Conservation (phyloP, 2,113 vertebrate genomes). For the Otis tarda region DNA sequence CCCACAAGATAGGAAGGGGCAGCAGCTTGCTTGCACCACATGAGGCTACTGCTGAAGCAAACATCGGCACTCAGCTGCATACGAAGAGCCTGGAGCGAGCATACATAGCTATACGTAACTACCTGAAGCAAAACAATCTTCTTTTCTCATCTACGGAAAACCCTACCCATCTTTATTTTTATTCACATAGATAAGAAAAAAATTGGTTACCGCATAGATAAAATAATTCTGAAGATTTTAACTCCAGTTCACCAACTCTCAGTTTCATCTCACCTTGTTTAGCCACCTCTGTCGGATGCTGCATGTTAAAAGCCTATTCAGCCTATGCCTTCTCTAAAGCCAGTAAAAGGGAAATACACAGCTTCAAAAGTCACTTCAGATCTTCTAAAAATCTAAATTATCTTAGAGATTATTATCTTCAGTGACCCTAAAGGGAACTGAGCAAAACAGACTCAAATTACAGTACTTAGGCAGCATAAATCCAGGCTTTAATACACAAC, state of each 20-base stretch:
- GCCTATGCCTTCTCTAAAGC: background rate
- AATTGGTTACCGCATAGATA: background rate
- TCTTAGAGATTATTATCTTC: constrained; percentile 32
- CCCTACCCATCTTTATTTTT: background rate
- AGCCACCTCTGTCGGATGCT: background rate
- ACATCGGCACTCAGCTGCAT: background rate
- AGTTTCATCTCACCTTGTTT: background rate
- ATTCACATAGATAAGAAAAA: background rate
- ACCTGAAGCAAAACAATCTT: background rate
- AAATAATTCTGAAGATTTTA: background rate
- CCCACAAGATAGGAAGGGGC: background rate
- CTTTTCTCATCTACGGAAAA: background rate
- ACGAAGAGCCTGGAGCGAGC: background rate
- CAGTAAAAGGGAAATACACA: background rate
- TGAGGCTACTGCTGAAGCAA: background rate
- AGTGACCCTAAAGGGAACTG: background rate
- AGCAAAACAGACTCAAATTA: constrained; percentile 42
- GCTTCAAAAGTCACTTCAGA: constrained; percentile 29
- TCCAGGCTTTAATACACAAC: background rate
- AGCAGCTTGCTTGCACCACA: background rate
- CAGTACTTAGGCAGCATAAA: constrained; percentile 32
- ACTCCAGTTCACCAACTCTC: background rate
- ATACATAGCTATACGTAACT: rapidly evolving
- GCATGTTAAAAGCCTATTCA: background rate
- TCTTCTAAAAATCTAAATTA: constrained; percentile 15